phyloP scores from a whole-genome alignment of 2,888 invertebrate genomes.

The Artemia sp. region DNA sequence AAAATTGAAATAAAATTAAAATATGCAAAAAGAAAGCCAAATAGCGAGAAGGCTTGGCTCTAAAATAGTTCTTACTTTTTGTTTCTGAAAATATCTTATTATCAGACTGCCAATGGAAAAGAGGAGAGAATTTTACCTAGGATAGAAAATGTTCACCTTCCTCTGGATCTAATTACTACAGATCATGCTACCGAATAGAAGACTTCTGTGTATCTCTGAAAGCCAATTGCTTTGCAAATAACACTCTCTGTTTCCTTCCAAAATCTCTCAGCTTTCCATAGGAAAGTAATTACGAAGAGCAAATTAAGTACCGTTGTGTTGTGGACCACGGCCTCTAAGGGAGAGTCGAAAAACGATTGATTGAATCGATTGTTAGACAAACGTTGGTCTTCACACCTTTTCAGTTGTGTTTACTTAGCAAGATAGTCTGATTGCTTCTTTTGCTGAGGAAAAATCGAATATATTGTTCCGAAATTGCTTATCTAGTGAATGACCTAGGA shows the following conservation, averaged over 20 bases:
- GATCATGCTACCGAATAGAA: slow-evolving; percentile 13
- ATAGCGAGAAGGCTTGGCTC: no score
- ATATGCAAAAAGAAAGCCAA: no score
- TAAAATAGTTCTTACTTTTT: no score
- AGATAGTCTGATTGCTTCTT: slow-evolving; percentile 13
- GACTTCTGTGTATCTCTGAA: slow-evolving; percentile 6
- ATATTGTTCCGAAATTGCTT: slow-evolving; percentile 12
- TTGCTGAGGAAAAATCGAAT: not conserved
- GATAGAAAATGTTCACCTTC: not conserved
- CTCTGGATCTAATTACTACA: slow-evolving; percentile 12
- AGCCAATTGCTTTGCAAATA: slow-evolving; percentile 14
- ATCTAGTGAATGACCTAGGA: not conserved
- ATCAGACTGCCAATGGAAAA: no score
- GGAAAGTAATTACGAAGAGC: slow-evolving; percentile 12
- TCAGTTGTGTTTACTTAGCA: not conserved
- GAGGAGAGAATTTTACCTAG: not conserved
- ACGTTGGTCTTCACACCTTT: not conserved
- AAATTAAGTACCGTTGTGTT: slow-evolving; percentile 12
- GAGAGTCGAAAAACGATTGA: not conserved
- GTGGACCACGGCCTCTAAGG: slow-evolving; percentile 10
- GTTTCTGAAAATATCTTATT: no score
- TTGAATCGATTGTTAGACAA: slow-evolving; percentile 11
- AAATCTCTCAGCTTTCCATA: not conserved
- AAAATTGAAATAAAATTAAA: no score
- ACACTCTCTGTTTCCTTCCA: slow-evolving; percentile 6